These are phyloP conservation scores for Trichopoda pennipes DNA, from an alignment of 2,888 invertebrate genomes.

Conservation along the genomic window DNA sequence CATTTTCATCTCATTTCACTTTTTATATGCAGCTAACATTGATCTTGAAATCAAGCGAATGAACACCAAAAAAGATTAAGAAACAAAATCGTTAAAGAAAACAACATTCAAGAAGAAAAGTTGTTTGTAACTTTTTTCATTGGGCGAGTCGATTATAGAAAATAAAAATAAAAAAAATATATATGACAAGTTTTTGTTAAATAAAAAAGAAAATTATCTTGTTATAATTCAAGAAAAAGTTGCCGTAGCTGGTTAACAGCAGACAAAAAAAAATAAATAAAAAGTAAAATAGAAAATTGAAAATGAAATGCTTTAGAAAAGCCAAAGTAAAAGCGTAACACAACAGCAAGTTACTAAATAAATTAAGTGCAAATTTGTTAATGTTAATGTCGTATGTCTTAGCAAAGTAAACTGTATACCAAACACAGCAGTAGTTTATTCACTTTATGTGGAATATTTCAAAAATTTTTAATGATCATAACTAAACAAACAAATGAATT, in stretches of 20 bases:
- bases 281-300: neutral
- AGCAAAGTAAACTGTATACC: neutral
- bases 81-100: constrained; percentile 13
- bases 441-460: neutral
- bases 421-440: constrained; percentile 9
- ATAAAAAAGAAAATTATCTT: constrained; percentile 20
- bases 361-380: neutral
- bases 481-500: neutral
- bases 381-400: constrained; percentile 12
- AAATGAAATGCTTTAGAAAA: constrained; percentile 24
- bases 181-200: constrained; percentile 13
- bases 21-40: constrained; percentile 45
- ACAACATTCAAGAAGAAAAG: constrained; percentile 5
- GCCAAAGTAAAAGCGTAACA: constrained; percentile 46
- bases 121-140: constrained; percentile 4
- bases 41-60: constrained; percentile 51
- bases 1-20: constrained; percentile 44
- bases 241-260: neutral
- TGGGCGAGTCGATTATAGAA: constrained; percentile 1
- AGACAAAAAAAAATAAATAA: neutral
- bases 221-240: constrained; percentile 32
- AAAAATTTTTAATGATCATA: neutral
- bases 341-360: constrained; percentile 14
- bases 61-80: constrained; percentile 8
- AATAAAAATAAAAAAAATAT: constrained; percentile 1